Percentiles rank a stretch among this genome's conserved stretches.
Conservation (phyloP, 2,113 vertebrate genomes). For the Polypterus bichir region DNA sequence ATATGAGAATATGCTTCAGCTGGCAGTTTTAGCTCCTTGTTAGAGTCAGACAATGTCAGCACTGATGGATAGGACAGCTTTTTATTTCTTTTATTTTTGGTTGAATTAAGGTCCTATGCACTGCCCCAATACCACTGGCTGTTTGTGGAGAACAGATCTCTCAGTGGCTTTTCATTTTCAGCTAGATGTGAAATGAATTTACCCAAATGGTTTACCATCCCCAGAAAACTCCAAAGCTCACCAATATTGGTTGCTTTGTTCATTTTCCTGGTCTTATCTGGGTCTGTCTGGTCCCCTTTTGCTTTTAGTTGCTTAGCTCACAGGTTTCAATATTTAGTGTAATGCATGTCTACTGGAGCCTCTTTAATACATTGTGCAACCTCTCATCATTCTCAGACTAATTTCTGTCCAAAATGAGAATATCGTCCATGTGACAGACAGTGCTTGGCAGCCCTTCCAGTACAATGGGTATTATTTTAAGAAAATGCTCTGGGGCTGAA, state of each 20-base stretch:
- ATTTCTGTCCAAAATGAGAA: background rate
- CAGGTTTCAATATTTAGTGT: background rate
- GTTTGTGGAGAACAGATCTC: background rate
- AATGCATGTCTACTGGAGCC: background rate
- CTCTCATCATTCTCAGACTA: constrained; percentile 9
- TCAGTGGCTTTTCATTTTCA: background rate
- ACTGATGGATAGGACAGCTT: background rate
- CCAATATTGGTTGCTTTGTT: background rate
- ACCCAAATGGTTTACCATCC: background rate
- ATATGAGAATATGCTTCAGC: constrained; percentile 9
- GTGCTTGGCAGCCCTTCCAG: background rate
- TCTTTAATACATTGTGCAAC: background rate
- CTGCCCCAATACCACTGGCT: background rate
- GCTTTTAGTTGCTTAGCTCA: background rate
- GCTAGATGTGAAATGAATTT: background rate
- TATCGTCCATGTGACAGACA: constrained; percentile 5
- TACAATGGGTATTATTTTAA: too few species aligned
- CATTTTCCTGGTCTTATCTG: background rate
- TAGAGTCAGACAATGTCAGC: background rate
- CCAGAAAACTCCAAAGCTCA: background rate
- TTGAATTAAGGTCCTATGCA: background rate
- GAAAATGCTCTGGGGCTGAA: too few species aligned
- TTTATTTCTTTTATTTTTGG: background rate
- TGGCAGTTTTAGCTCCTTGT: constrained; percentile 7
- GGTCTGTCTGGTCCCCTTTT: background rate